These are phyloP conservation scores for Trichonephila clavata DNA, from an alignment of 1,140 invertebrate species.

Conservation along the genomic window DNA sequence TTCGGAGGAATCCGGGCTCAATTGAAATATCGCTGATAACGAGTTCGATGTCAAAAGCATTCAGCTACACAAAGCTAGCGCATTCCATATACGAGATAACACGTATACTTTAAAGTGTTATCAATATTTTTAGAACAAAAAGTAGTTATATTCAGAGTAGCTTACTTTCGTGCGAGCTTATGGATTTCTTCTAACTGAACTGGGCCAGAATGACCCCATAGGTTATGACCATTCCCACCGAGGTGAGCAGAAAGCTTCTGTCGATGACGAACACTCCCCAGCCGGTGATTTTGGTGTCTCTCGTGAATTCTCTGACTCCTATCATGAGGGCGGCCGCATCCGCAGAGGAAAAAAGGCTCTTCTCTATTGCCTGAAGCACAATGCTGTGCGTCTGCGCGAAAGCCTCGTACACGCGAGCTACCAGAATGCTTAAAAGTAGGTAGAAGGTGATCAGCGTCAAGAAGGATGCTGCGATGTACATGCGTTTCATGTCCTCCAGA, in stretches of 20 bases:
- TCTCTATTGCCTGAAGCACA: background rate
- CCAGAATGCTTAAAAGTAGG: background rate
- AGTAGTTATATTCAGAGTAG: no score
- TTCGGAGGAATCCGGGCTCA: no score
- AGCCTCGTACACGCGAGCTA: background rate
- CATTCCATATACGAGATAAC: no score
- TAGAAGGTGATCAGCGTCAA: background rate
- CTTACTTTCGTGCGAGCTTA: no score
- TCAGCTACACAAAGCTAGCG: no score
- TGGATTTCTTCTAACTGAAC: background rate
- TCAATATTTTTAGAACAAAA: no score
- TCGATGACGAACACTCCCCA: slow-evolving; percentile 46
- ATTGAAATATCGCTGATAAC: no score
- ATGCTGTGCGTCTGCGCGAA: background rate
- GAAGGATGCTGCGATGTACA: slow-evolving; percentile 15
- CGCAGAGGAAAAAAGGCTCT: background rate
- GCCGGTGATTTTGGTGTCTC: slow-evolving; percentile 5
- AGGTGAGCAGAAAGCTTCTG: slow-evolving; percentile 33
- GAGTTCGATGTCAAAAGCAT: no score
- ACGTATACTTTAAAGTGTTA: no score
- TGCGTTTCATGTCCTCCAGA: background rate
- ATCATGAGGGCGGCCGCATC: background rate
- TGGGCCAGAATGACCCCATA: slow-evolving; percentile 43
- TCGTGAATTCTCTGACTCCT: background rate
- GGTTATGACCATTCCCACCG: background rate